Base-by-base conservation (phyloP, 2,888 invertebrate species). In the Eulithis testata region DNA sequence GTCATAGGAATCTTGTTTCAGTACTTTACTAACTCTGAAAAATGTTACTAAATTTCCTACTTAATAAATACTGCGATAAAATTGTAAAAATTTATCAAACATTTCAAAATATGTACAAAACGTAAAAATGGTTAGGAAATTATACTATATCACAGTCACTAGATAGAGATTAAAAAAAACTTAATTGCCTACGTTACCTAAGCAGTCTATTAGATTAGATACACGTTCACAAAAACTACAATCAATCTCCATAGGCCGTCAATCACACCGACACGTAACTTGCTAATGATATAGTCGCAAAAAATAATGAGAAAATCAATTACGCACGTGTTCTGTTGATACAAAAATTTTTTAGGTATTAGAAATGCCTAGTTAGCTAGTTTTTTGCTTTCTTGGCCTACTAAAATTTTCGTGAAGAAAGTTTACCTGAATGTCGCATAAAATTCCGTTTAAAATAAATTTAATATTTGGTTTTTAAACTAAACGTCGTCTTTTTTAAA, bases 131-230 rank as follows among this genome's bases (percentile, higher is more conserved):
- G 84, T 80, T 83, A 84, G 78, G 81, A 90, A 91, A 91, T 91
- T 90, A 91, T 89, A 88, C 89, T 91, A 91, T 93, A 93, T 93
- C 92, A 93, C 92, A 93, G 92, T 90, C 86, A 85, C 92, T 93
- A 92, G 88, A 90, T 82, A 91, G 84, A 90, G 86, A 87, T 89
- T 89, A 83, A 87, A 88, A 87, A 88, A 86, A 83, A 64, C 64
- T 78, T 82, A 85, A 84, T 80, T 76, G 75, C 76, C 85, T 88
- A 88, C 78, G 70, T 85, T 87, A 84, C 76, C 74, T 84, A 79
- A 85, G 86, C 90, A 91, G 89, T 91, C 89, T 90, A 91, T 89
- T 80, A 78, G 58, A 91, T 89, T 80, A 78, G 58, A 71, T 66
- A 71, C 71, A 73, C 69, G 61, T 71, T 63, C 73, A 73, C 71